A percentile compares a stretch with the other conserved stretches of the same genome.
Evolutionary conservation across 2,113 vertebrate genomes (phyloP).

Genomic region (Columba janthina): DNA sequence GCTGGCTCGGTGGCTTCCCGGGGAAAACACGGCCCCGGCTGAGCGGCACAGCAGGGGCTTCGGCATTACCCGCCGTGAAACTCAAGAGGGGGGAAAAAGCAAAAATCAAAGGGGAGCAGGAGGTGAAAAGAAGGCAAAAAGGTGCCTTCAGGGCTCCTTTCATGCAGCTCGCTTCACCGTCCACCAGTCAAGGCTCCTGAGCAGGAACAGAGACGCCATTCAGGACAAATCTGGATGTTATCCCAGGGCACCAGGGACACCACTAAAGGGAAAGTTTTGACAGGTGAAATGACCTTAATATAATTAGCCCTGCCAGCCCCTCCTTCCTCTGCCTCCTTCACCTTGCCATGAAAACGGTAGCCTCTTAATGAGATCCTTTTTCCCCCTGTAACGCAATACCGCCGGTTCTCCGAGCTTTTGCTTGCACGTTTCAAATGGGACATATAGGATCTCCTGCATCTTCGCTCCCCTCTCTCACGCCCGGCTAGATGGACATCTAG

Average conservation of each 20-base stretch:
- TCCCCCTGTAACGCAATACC: slow-evolving; percentile 45
- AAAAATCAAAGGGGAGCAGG: slow-evolving; percentile 55
- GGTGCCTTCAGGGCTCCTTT: slow-evolving; percentile 49
- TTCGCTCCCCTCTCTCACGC: background rate
- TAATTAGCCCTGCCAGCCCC: slow-evolving; percentile 57
- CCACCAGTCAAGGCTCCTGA: slow-evolving; percentile 55
- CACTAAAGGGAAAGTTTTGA: slow-evolving; percentile 71
- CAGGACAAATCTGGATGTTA: slow-evolving; percentile 65
- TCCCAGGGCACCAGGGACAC: slow-evolving; percentile 66
- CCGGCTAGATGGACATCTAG: slow-evolving; percentile 43
- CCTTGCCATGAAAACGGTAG: slow-evolving; percentile 51
- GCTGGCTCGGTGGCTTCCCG: fast-evolving
- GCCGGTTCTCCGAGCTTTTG: background rate
- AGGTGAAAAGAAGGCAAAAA: slow-evolving; percentile 58
- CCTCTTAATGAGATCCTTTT: slow-evolving; percentile 53
- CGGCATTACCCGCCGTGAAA: background rate
- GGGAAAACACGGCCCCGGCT: fast-evolving
- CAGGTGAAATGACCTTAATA: slow-evolving; percentile 74
- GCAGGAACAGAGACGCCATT: slow-evolving; percentile 70
- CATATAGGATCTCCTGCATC: background rate
- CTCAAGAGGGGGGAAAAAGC: slow-evolving; percentile 15
- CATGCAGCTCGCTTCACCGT: background rate
- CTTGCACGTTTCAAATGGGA: background rate
- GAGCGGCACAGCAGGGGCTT: background rate
- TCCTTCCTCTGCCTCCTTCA: slow-evolving; percentile 67